Evolutionary conservation across 2,797 vertebrate genomes (phyloP), one percentile per base, ranked within the genome.

Genomic region (Acipenser ruthenus): DNA sequence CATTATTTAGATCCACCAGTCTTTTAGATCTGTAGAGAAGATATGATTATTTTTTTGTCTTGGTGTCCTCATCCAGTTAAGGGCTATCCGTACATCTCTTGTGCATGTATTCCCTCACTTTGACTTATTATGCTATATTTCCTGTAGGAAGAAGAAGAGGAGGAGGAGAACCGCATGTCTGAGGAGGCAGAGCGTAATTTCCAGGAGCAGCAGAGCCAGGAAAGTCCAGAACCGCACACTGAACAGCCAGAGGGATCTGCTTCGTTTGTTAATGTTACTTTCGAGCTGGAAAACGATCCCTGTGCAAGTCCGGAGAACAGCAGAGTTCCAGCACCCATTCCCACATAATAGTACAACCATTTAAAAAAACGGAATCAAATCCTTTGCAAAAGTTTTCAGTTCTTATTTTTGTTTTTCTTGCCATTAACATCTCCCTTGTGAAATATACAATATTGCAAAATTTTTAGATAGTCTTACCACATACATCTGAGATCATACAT

Each of bases 161-260:
- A 92, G 2, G 91, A 94, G 75, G 94, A 96, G 77, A 94, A 87
- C 71, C 90, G 80, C 8, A 85, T 96, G 84, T 93, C 94, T 8
- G 94, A 97, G 78, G 92, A 90, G 83, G 93, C 93, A 1, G 94
- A 95, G 72, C 89, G 83, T 60, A 81, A 82, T 62, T 91, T 91
- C 48, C 85, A 90, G 65, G 87, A 91, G 60, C 80, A 88, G 10
- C 87, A 79, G 65, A 80, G 77, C 65, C 85, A 78, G 49, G 82
- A 80, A 7, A 87, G 84, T 13, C 79, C 78, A 49, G 76, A 77
- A 55, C 80, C 88, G 11, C 74, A 73, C 66, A 80, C 80, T 0
- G 83, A 86, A n/a, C 88, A 82, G 56, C 83, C 83, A 0, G 90
- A 89, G 51, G 84, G 71, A 5, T 73, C 78, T 10, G 52, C 80